These are phyloP conservation scores for Diuraphis noxia DNA, from an alignment of 1,140 invertebrate species.

Conservation along the genomic window DNA sequence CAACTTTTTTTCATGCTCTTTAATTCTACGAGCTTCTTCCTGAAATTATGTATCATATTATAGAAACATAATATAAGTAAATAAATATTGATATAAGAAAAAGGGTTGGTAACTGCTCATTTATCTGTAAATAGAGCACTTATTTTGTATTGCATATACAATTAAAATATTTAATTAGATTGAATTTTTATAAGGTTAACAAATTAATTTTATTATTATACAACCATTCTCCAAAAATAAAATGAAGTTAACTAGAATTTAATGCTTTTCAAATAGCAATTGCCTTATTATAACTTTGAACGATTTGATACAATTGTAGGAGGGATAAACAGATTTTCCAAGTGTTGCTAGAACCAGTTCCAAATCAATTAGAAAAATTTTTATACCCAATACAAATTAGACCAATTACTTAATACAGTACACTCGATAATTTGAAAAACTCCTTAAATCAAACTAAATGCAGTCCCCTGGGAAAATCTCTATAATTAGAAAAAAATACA, in stretches of 20 bases:
- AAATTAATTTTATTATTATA: background rate
- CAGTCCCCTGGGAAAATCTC: too few species aligned
- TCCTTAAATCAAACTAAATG: too few species aligned
- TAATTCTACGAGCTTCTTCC: conserved; percentile 58
- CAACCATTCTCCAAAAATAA: background rate
- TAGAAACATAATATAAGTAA: background rate
- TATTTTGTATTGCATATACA: too few species aligned
- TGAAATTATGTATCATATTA: conserved; percentile 28
- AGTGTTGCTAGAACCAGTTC: background rate
- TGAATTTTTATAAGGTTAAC: background rate
- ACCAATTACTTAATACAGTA: background rate
- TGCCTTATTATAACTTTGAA: background rate
- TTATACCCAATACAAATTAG: background rate
- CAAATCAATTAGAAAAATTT: background rate
- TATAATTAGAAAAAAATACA: too few species aligned
- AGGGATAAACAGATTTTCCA: rapidly evolving
- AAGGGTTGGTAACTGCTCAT: background rate
- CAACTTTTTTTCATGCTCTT: conserved; percentile 61
- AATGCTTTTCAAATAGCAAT: background rate
- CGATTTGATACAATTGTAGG: background rate
- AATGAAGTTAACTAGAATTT: background rate
- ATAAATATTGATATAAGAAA: background rate
- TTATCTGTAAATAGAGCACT: background rate
- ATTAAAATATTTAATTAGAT: background rate
- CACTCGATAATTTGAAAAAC: too few species aligned